Evolutionary conservation across 2,888 invertebrate species (phyloP).

Genomic region (Scaptomyza parva): DNA sequence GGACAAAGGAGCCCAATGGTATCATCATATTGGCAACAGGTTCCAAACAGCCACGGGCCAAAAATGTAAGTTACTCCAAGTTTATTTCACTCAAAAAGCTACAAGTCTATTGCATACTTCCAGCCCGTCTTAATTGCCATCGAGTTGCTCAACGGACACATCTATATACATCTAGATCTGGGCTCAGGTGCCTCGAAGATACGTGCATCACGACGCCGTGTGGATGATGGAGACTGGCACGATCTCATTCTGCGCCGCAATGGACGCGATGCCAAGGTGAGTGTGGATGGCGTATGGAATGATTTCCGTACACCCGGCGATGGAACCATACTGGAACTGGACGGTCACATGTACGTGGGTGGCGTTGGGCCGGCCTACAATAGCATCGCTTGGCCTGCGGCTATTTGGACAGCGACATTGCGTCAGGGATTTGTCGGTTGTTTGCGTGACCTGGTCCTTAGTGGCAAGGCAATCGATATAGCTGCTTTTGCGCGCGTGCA

Average conservation of each 20-base stretch:
- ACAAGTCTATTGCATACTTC: background rate
- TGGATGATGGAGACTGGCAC: slow-evolving; percentile 97
- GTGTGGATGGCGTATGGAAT: slow-evolving; percentile 94
- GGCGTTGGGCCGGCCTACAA: slow-evolving; percentile 93
- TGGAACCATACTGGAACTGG: slow-evolving; percentile 94
- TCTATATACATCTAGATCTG: slow-evolving; percentile 96
- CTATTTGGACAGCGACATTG: slow-evolving; percentile 95
- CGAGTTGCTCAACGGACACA: slow-evolving; percentile 96
- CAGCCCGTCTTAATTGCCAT: slow-evolving; percentile 97
- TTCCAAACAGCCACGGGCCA: slow-evolving; percentile 90
- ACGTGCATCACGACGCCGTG: slow-evolving; percentile 91
- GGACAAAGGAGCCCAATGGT: slow-evolving; percentile 97
- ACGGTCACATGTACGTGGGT: slow-evolving; percentile 95
- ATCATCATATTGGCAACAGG: slow-evolving; percentile 96
- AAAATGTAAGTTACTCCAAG: slow-evolving; percentile 77
- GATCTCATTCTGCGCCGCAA: slow-evolving; percentile 93
- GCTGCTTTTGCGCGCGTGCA: slow-evolving; percentile 95
- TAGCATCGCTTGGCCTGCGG: slow-evolving; percentile 91
- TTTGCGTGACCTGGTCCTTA: slow-evolving; percentile 94
- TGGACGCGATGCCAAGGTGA: slow-evolving; percentile 93
- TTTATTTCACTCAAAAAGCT: background rate
- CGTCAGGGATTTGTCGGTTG: slow-evolving; percentile 97
- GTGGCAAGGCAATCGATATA: slow-evolving; percentile 94
- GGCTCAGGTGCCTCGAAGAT: slow-evolving; percentile 96
- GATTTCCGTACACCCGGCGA: slow-evolving; percentile 96